Base-by-base conservation (phyloP, 2,888 invertebrate species). In the Agrochola lota region DNA sequence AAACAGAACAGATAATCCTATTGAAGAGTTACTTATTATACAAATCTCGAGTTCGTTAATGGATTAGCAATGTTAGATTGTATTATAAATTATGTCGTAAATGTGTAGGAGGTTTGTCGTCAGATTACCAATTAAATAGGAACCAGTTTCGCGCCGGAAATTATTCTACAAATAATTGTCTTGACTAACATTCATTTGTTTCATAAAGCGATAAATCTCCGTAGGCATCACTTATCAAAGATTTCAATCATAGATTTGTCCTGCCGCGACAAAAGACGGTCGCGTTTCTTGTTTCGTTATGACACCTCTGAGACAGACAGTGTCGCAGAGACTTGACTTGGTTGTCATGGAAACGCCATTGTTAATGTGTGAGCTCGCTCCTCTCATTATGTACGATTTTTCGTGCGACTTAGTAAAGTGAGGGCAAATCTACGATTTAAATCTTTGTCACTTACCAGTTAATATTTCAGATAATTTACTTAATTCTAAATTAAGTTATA, bases 1-100 rank as follows among this genome's bases (percentile, higher is more conserved):
- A 55, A 20, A 49, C 49, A 6, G 17, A 81, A 55, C 52, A 81
- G 60, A 74, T 67, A 30, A 63, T 78, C 15, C 3, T 35, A n/a
- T 59, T 49, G 11, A 15, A 7, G 20, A 35, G 40, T 17, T 49
- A 46, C 3, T 0, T 43, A 66, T 0, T 43, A 66, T 49, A 66
- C 17, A 40, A 30, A 70, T 73, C n/a, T 30, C 15, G 57, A 40
- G 12, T 49, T 63, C 26, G 8, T 15, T 43, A 73, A 40, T 72
- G 46, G 11, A 55, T 59, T 80, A 12, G 4, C 6, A 52, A 64
- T 71, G n/a, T 52, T 30, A 80, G n/a, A 64, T 26, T 60, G 52
- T 15, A 55, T 73, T 59, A 35, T 49, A 5, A 49, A 49, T 52
- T 52, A 67, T 55, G 17, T 62, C 20, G 3, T 4, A 26, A n/a